A percentile compares a stretch with the other conserved stretches of the same genome.
Evolutionary conservation across 1,140 invertebrate species (phyloP).

Genomic region (Apis cerana): DNA sequence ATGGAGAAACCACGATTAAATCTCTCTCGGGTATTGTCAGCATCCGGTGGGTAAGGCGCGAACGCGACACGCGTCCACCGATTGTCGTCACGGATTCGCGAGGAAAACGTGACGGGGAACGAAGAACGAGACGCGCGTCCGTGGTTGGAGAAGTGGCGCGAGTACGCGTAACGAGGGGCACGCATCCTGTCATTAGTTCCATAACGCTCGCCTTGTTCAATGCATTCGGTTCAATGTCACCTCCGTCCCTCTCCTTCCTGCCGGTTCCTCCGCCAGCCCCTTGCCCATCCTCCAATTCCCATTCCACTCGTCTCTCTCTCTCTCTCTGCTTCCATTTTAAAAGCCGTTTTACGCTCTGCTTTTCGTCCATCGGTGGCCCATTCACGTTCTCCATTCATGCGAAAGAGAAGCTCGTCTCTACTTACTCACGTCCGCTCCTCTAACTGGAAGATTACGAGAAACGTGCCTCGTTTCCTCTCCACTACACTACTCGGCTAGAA

Average conservation of each 20-base stretch:
- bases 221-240: constrained; percentile 80
- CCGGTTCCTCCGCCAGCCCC: constrained; percentile 49
- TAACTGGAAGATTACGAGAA: constrained; percentile 73
- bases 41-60: not conserved
- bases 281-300: constrained; percentile 26
- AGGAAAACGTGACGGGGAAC: not conserved
- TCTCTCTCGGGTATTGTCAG: not conserved
- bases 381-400: constrained; percentile 69
- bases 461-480: constrained; percentile 55
- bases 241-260: constrained; percentile 66
- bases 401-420: constrained; percentile 34
- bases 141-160: constrained; percentile 35
- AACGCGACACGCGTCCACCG: not conserved
- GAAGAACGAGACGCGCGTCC: constrained; percentile 29
- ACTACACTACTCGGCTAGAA: not conserved
- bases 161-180: constrained; percentile 55
- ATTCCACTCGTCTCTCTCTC: constrained; percentile 8
- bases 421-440: constrained; percentile 55
- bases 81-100: not conserved
- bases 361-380: constrained; percentile 54
- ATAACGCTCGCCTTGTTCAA: constrained; percentile 74
- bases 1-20: not conserved
- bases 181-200: constrained; percentile 77
- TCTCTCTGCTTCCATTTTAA: not conserved
- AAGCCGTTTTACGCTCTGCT: constrained; percentile 59